Conservation (phyloP, 2,113 vertebrate species). For the Daubentonia madagascariensis region DNA sequence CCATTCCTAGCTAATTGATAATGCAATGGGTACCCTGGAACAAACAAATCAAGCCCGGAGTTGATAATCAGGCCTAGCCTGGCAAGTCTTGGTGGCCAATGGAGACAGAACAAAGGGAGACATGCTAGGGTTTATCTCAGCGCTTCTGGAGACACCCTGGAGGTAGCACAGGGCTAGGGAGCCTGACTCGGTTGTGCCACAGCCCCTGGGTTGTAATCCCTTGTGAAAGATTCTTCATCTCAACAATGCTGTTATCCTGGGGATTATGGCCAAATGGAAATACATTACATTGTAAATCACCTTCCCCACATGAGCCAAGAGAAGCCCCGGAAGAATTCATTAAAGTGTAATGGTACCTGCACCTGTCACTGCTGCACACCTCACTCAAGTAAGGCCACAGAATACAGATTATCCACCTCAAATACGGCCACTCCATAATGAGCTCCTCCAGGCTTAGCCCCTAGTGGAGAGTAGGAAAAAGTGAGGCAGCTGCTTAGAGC, state of each 20-base stretch:
- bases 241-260: background rate
- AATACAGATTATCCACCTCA: constrained; percentile 4
- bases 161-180: background rate
- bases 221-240: background rate
- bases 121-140: background rate
- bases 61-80: background rate
- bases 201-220: background rate
- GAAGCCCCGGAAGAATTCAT: constrained; percentile 50
- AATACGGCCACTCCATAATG: constrained; percentile 7
- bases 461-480: background rate
- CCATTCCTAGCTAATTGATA: background rate
- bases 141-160: background rate
- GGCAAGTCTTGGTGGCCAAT: background rate
- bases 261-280: constrained; percentile 41
- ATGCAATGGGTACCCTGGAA: background rate
- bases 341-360: background rate
- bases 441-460: constrained; percentile 39
- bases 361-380: background rate
- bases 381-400: background rate
- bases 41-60: background rate
- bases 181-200: background rate
- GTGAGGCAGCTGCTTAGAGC: background rate
- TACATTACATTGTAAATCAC: constrained; percentile 12
- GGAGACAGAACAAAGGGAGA: background rate
- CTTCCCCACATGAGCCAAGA: background rate